These are phyloP conservation scores for Drosophila lutescens DNA, from an alignment of 2,888 invertebrate genomes.

Conservation along the genomic window DNA sequence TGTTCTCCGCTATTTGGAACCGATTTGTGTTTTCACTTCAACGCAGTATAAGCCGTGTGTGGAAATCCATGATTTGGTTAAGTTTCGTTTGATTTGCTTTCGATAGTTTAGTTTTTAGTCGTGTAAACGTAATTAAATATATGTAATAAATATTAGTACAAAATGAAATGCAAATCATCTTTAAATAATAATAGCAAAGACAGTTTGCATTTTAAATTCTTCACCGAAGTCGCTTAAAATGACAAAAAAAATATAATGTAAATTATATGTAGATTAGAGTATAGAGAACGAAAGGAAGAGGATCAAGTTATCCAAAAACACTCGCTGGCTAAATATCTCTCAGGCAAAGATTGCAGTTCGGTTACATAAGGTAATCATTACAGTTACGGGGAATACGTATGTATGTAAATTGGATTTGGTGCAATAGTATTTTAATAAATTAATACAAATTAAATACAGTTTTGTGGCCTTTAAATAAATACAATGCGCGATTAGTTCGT, in stretches of 20 bases:
- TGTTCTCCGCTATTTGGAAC: slow-evolving; percentile 18
- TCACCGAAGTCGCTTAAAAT: slow-evolving; percentile 34
- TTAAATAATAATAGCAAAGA: slow-evolving; percentile 44
- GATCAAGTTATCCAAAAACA: slow-evolving; percentile 12
- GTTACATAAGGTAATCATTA: slow-evolving; percentile 18
- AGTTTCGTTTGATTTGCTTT: slow-evolving; percentile 53
- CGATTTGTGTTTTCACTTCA: slow-evolving; percentile 7
- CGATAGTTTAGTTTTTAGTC: slow-evolving; percentile 35
- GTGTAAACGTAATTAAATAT: slow-evolving; percentile 59
- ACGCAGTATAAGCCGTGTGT: slow-evolving; percentile 21
- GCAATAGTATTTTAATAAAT: slow-evolving; percentile 60
- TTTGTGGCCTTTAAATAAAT: slow-evolving; percentile 70
- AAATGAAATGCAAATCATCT: slow-evolving; percentile 65
- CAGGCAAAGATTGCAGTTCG: slow-evolving; percentile 23
- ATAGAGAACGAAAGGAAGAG: slow-evolving; percentile 5
- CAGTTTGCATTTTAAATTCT: slow-evolving; percentile 50
- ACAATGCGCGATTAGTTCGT: slow-evolving; percentile 51
- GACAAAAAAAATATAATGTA: slow-evolving; percentile 33
- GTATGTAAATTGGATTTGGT: slow-evolving; percentile 57
- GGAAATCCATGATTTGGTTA: slow-evolving; percentile 42
- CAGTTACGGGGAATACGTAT: slow-evolving; percentile 52
- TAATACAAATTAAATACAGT: slow-evolving; percentile 76
- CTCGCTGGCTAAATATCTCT: slow-evolving; percentile 8
- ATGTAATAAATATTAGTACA: slow-evolving; percentile 73
- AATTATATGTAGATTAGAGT: slow-evolving; percentile 8